Conservation (phyloP, 2,113 vertebrate species). For the Melanerpes formicivorus region DNA sequence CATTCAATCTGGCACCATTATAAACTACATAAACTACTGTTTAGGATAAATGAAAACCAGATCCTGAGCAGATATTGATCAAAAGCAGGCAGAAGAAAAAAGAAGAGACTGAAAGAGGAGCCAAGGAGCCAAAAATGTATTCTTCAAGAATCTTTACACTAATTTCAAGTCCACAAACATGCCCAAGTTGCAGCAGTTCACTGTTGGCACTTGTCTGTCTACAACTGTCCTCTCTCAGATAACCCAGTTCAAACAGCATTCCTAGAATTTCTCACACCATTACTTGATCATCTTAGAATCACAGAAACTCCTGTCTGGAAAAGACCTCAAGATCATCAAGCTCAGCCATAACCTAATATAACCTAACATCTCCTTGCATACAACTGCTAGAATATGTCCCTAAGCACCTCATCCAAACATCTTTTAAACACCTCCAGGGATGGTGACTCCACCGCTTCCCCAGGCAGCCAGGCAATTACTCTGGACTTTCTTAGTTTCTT, state of each 20-base stretch:
- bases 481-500: rapidly evolving
- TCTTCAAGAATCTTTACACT: neutral
- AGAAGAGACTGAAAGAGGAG: neutral
- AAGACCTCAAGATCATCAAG: too few species aligned
- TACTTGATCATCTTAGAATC: neutral
- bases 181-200: neutral
- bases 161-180: neutral
- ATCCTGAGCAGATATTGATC: neutral
- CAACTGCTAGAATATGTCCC: too few species aligned
- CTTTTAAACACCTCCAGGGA: too few species aligned
- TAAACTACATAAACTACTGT: neutral
- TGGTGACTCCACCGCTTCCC: too few species aligned
- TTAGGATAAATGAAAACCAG: neutral
- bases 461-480: neutral
- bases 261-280: neutral
- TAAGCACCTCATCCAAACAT: too few species aligned
- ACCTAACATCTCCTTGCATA: too few species aligned
- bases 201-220: neutral
- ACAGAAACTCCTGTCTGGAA: too few species aligned
- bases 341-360: too few species aligned
- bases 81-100: neutral
- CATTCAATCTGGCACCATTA: neutral
- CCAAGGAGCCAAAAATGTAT: neutral
- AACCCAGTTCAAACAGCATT: neutral
- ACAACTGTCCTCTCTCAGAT: neutral